Conservation (phyloP, 2,888 invertebrate species). For the Chloroclysta siterata region DNA sequence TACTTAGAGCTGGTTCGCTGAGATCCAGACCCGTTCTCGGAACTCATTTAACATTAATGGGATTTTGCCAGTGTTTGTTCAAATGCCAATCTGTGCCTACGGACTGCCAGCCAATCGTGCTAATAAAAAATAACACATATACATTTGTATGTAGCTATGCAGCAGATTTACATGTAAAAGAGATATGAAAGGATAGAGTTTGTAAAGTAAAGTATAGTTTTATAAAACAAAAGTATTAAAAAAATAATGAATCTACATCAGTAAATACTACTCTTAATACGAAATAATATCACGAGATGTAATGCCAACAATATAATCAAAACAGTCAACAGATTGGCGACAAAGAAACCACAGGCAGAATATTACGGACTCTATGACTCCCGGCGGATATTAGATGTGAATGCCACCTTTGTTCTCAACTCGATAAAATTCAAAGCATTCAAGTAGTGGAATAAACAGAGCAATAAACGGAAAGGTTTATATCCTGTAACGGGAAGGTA, state of each 20-base stretch:
- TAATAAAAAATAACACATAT: background rate
- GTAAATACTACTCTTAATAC: constrained; percentile 5
- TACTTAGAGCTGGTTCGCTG: constrained; percentile 44
- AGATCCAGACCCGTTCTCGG: constrained; percentile 37
- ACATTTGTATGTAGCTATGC: background rate
- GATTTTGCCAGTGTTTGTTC: constrained; percentile 47
- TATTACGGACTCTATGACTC: constrained; percentile 34
- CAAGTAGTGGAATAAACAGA: constrained; percentile 34
- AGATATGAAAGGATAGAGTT: too few relatives aligned
- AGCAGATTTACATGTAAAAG: too few relatives aligned
- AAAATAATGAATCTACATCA: background rate
- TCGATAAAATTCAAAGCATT: constrained; percentile 40
- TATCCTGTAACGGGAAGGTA: constrained; percentile 14
- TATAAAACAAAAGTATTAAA: too few relatives aligned
- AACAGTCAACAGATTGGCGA: constrained; percentile 33
- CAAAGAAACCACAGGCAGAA: constrained; percentile 34
- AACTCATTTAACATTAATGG: constrained; percentile 49
- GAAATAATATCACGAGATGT: constrained; percentile 25
- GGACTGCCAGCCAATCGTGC: constrained; percentile 1
- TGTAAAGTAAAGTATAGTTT: too few relatives aligned
- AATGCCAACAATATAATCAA: constrained; percentile 34
- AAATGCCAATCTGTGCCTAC: constrained; percentile 39
- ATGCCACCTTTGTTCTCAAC: constrained; percentile 42
- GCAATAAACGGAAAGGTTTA: constrained; percentile 38
- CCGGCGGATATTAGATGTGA: constrained; percentile 39